These are phyloP conservation scores for Poecilia picta DNA, from an alignment of 2,797 vertebrate genomes.

Conservation along the genomic window DNA sequence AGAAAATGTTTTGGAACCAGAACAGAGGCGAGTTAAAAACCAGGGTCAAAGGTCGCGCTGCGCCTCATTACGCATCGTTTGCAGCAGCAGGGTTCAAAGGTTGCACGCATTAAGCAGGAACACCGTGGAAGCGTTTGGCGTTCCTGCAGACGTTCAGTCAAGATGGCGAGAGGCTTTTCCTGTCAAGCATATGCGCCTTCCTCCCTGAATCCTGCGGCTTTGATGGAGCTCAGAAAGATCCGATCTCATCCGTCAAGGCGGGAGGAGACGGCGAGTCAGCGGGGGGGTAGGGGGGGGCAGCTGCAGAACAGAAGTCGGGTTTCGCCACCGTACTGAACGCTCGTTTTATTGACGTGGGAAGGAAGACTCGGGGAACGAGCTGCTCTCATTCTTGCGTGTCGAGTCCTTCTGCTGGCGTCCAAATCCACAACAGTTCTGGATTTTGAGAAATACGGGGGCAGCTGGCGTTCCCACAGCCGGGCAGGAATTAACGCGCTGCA, in stretches of 20 bases:
- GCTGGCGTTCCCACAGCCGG: slow-evolving; percentile 86
- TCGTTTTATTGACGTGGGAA: slow-evolving; percentile 76
- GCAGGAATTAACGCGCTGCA: slow-evolving; percentile 77
- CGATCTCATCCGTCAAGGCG: slow-evolving; percentile 48
- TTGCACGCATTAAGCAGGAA: slow-evolving; percentile 39
- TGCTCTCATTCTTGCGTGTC: slow-evolving; percentile 81
- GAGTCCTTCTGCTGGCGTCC: slow-evolving; percentile 78
- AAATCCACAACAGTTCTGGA: slow-evolving; percentile 80
- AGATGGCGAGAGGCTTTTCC: slow-evolving; percentile 47
- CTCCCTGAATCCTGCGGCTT: slow-evolving; percentile 48
- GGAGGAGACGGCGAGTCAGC: neutral
- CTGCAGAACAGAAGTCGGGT: slow-evolving; percentile 63
- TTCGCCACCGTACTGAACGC: slow-evolving; percentile 50
- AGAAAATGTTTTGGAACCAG: slow-evolving; percentile 29
- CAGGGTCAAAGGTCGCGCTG: slow-evolving; percentile 46
- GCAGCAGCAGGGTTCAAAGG: slow-evolving; percentile 52
- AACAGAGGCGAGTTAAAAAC: slow-evolving; percentile 32
- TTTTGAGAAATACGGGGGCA: slow-evolving; percentile 83
- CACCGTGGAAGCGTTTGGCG: slow-evolving; percentile 25
- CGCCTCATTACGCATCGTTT: slow-evolving; percentile 46
- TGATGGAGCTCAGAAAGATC: slow-evolving; percentile 55
- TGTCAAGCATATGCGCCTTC: slow-evolving; percentile 70
- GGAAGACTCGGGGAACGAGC: slow-evolving; percentile 74
- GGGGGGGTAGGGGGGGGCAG: slow-evolving; percentile 13
- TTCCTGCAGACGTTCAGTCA: slow-evolving; percentile 28